These are phyloP conservation scores for Delichon dasypus DNA, from an alignment of 2,797 vertebrate genomes.

Conservation along the genomic window DNA sequence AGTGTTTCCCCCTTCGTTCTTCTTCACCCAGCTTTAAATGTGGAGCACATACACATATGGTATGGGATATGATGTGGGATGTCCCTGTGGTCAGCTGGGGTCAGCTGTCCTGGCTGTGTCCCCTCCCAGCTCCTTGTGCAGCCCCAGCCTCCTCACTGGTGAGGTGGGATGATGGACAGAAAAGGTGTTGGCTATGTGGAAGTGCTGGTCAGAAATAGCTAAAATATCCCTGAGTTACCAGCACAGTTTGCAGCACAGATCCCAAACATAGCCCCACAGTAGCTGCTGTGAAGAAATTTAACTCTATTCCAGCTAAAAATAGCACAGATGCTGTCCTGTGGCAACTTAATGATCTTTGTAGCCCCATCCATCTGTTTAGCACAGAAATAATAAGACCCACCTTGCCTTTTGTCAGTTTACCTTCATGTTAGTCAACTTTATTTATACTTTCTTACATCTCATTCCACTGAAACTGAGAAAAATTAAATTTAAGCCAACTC, in stretches of 20 bases:
- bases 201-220: not conserved
- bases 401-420: not conserved
- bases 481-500: not conserved
- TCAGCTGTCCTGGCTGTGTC: not conserved
- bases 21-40: not conserved
- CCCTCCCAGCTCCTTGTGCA: not conserved
- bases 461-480: not conserved
- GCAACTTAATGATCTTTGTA: not conserved
- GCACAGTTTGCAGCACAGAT: not conserved
- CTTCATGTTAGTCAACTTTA: not conserved
- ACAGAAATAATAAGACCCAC: not conserved
- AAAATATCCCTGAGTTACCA: not conserved
- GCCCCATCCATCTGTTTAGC: not conserved
- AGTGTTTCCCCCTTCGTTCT: not conserved
- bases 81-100: not conserved
- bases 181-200: not conserved
- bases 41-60: rapidly evolving
- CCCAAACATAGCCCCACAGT: not conserved
- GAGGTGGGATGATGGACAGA: not conserved
- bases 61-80: not conserved
- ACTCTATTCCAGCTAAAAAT: not conserved
- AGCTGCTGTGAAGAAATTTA: not conserved
- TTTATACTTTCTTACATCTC: not conserved
- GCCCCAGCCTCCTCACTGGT: not conserved
- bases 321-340: not conserved